phyloP scores from a whole-genome alignment of 2,888 invertebrate species.

The Ormia ochracea region DNA sequence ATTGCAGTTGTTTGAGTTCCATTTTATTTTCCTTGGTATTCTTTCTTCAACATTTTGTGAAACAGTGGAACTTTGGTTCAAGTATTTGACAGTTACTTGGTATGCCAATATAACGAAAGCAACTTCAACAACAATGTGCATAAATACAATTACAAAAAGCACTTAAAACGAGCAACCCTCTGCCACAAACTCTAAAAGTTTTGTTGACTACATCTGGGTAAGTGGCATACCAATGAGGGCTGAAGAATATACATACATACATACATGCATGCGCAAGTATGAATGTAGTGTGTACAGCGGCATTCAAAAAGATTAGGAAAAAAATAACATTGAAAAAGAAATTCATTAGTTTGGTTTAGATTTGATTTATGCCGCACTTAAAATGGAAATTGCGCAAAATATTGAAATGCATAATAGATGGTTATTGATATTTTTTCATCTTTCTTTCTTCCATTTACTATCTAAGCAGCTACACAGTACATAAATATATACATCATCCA shows the following conservation, averaged over 20 bases:
- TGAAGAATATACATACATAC: no score
- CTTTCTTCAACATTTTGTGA: constrained; percentile 6
- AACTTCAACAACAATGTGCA: constrained; percentile 8
- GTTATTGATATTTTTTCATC: constrained; percentile 62
- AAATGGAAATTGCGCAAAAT: constrained; percentile 64
- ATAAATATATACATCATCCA: constrained; percentile 1
- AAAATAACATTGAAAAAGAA: constrained; percentile 56
- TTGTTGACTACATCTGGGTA: constrained; percentile 38
- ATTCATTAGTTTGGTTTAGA: constrained; percentile 63
- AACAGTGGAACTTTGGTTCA: constrained; percentile 29
- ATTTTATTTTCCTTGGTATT: not conserved
- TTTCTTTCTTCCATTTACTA: constrained; percentile 10
- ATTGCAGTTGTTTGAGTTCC: constrained; percentile 20
- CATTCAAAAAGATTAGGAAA: constrained; percentile 28
- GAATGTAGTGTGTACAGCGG: not conserved
- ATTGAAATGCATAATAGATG: constrained; percentile 64
- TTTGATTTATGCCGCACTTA: constrained; percentile 65
- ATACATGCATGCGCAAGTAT: no score
- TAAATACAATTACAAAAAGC: not conserved
- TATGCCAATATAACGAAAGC: constrained; percentile 34
- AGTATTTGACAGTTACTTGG: constrained; percentile 55
- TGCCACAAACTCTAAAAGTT: no score
- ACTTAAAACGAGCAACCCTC: constrained; percentile 19
- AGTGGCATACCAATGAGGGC: constrained; percentile 43
- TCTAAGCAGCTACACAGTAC: constrained; percentile 27